These are phyloP conservation scores for Acholoe squamosa DNA, from an alignment of 2,888 invertebrate genomes.

Conservation along the genomic window DNA sequence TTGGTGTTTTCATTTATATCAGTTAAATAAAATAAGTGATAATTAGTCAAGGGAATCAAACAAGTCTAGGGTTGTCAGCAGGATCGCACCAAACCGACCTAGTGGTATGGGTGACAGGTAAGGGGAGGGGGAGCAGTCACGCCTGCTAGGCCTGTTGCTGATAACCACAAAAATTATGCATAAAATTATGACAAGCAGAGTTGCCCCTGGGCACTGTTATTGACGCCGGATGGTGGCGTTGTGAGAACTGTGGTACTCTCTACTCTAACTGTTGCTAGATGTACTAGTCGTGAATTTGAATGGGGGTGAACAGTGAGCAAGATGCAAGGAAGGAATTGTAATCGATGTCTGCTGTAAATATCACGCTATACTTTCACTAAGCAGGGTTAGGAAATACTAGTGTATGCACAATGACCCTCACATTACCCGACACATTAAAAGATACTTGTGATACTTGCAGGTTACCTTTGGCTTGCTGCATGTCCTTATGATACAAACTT, in stretches of 20 bases:
- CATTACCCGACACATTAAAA: no score
- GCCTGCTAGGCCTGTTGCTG: constrained; percentile 28
- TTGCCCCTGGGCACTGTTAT: background rate
- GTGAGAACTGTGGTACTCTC: background rate
- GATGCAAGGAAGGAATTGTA: no score
- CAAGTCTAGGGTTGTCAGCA: background rate
- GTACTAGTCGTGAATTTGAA: no score
- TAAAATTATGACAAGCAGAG: constrained; percentile 39
- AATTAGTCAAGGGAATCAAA: background rate
- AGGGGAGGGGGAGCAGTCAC: background rate
- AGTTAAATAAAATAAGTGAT: background rate
- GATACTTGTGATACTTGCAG: no score
- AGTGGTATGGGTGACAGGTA: constrained; percentile 25
- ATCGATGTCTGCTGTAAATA: no score
- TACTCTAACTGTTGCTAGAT: background rate
- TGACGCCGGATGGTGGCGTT: constrained; percentile 9
- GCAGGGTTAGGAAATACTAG: no score
- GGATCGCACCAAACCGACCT: background rate
- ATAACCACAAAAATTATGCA: constrained; percentile 38
- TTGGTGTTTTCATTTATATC: background rate
- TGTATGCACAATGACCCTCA: no score
- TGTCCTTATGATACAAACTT: no score
- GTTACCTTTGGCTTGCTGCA: no score
- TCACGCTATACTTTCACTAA: no score
- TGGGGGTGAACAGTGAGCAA: no score